A percentile compares a stretch with the other conserved stretches of the same genome.
phyloP scores from a whole-genome alignment of 2,113 vertebrate genomes.

The Burhinus bistriatus region DNA sequence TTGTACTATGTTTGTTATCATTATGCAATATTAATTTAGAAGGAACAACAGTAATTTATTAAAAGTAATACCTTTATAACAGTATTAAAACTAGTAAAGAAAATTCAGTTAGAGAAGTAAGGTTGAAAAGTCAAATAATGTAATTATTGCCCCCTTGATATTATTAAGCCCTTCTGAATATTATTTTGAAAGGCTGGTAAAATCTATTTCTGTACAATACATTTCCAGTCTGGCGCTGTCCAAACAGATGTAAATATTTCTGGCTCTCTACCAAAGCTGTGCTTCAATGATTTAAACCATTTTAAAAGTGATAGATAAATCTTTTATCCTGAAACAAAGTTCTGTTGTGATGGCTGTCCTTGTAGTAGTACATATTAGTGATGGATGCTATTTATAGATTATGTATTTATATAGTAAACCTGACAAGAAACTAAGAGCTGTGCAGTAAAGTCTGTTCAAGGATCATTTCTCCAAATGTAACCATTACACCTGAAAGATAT shows the following conservation, averaged over 20 bases:
- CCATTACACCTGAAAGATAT: neutral
- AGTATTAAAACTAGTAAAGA: neutral
- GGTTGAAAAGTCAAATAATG: neutral
- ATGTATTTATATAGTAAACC: neutral
- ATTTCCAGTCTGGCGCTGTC: neutral
- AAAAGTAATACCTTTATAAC: neutral
- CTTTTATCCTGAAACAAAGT: neutral
- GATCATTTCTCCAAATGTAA: neutral
- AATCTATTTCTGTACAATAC: neutral
- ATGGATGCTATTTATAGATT: neutral
- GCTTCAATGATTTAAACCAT: neutral
- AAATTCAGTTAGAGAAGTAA: neutral
- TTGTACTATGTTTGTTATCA: neutral
- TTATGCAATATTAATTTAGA: neutral
- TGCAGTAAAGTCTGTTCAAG: neutral
- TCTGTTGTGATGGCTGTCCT: neutral
- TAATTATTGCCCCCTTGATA: neutral
- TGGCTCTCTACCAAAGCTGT: neutral
- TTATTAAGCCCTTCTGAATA: neutral
- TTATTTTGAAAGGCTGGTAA: neutral
- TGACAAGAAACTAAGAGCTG: neutral
- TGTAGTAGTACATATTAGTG: neutral
- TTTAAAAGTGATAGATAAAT: constrained; percentile 1
- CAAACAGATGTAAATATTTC: constrained; percentile 3
- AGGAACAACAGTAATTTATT: neutral